Evolutionary conservation across 1,140 invertebrate genomes (phyloP).

Genomic region (Euborellia annulipes): DNA sequence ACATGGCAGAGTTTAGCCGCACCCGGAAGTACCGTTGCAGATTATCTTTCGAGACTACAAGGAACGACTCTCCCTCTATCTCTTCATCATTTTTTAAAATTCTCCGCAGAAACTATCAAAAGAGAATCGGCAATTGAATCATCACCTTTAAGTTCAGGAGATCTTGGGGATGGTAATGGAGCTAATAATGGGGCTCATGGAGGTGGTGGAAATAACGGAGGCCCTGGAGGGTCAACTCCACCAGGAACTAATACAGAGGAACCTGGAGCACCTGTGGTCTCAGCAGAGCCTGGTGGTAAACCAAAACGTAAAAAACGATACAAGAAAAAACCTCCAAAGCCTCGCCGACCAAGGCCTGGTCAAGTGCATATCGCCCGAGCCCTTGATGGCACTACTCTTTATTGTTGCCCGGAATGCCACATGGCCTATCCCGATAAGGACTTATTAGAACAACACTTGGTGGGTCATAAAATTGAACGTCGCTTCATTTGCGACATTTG

Average conservation of each 20-base stretch:
- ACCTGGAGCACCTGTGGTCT: not conserved
- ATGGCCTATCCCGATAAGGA: conserved; percentile 64
- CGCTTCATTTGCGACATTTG: conserved; percentile 42
- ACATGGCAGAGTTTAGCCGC: conserved; percentile 59
- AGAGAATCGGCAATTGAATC: conserved; percentile 33
- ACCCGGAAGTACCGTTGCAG: conserved; percentile 60
- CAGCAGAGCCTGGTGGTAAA: conserved; percentile 30
- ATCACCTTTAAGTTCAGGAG: conserved; percentile 29
- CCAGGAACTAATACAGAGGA: not conserved
- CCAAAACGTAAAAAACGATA: conserved; percentile 60
- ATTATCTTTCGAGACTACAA: conserved; percentile 59
- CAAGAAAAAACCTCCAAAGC: conserved; percentile 61
- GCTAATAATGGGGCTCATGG: conserved; percentile 12
- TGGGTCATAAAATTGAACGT: conserved; percentile 59
- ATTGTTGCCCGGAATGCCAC: conserved; percentile 62
- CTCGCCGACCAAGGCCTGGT: conserved; percentile 50
- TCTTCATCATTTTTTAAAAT: conserved; percentile 40
- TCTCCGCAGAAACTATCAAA: conserved; percentile 38
- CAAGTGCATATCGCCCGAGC: conserved; percentile 54
- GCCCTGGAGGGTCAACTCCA: conserved; percentile 1
- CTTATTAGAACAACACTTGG: conserved; percentile 53
- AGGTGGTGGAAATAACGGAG: conserved; percentile 10
- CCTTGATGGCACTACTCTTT: conserved; percentile 51
- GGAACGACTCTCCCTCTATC: conserved; percentile 36
- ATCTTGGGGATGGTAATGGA: conserved; percentile 25